Conservation (phyloP, 2,888 invertebrate species). For the Cataglyphis altisquamis region DNA sequence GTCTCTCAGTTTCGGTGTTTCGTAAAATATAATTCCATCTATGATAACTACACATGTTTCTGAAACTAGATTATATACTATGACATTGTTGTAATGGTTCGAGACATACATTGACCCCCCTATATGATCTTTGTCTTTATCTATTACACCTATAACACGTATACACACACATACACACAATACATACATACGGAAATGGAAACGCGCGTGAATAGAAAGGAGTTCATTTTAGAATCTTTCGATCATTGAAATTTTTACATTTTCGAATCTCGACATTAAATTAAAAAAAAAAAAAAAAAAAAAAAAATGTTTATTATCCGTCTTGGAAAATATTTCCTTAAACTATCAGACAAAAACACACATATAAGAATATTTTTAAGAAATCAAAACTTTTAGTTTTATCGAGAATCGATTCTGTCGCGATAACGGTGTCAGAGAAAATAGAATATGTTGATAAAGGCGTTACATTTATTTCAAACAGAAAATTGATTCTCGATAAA, state of each 20-base stretch:
- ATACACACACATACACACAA: slow-evolving; percentile 33
- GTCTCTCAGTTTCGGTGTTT: slow-evolving; percentile 88
- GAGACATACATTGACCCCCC: slow-evolving; percentile 74
- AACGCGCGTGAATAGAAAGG: slow-evolving; percentile 23
- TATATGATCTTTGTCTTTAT: slow-evolving; percentile 75
- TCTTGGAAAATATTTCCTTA: not conserved
- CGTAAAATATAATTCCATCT: slow-evolving; percentile 85
- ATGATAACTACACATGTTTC: slow-evolving; percentile 79
- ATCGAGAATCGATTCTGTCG: slow-evolving; percentile 20
- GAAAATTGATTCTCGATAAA: slow-evolving; percentile 19
- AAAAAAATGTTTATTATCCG: not conserved
- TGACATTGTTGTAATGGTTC: slow-evolving; percentile 77
- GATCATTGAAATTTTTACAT: not conserved
- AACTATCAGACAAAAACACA: not conserved
- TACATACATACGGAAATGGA: not conserved
- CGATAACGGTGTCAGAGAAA: not conserved
- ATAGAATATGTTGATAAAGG: not conserved
- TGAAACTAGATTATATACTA: slow-evolving; percentile 71
- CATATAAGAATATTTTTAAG: not conserved
- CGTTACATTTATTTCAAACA: not conserved
- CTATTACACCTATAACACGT: slow-evolving; percentile 58
- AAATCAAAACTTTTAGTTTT: not conserved
- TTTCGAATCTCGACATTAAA: not conserved
- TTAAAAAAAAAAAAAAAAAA: too few species aligned
- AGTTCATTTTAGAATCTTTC: not conserved